Conservation (phyloP, 2,797 vertebrate species). For the Sarcophilus harrisii region DNA sequence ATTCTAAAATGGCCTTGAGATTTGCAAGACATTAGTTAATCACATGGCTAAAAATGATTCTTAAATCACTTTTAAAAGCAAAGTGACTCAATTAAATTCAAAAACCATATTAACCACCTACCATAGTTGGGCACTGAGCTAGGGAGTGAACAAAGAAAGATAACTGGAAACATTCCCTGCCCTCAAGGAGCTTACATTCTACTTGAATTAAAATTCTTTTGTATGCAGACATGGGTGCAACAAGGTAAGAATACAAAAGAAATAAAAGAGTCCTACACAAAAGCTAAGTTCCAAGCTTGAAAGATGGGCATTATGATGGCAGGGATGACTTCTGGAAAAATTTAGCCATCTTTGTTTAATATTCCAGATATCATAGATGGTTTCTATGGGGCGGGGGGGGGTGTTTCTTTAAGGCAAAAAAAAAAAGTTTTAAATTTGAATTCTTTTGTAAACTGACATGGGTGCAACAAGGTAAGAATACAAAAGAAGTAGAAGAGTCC, state of each 20-base stretch:
- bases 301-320: background rate
- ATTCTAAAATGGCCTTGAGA: background rate
- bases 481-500: background rate
- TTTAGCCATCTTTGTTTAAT: background rate
- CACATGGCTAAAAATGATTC: background rate
- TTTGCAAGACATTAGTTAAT: background rate
- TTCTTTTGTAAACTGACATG: background rate
- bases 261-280: background rate
- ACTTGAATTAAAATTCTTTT: background rate
- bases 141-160: background rate
- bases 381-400: background rate
- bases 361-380: background rate
- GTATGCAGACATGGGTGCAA: fast-evolving
- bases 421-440: background rate
- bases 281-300: background rate
- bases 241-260: background rate
- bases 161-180: background rate
- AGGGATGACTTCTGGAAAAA: background rate
- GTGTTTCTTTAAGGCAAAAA: slow-evolving; percentile 21
- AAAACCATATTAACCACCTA: background rate
- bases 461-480: background rate
- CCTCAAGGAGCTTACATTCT: background rate
- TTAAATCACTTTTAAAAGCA: background rate
- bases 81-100: background rate
- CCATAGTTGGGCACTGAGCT: too few relatives aligned